Evolutionary conservation across 2,888 invertebrate species (phyloP).

Genomic region (Capitulum mitella): DNA sequence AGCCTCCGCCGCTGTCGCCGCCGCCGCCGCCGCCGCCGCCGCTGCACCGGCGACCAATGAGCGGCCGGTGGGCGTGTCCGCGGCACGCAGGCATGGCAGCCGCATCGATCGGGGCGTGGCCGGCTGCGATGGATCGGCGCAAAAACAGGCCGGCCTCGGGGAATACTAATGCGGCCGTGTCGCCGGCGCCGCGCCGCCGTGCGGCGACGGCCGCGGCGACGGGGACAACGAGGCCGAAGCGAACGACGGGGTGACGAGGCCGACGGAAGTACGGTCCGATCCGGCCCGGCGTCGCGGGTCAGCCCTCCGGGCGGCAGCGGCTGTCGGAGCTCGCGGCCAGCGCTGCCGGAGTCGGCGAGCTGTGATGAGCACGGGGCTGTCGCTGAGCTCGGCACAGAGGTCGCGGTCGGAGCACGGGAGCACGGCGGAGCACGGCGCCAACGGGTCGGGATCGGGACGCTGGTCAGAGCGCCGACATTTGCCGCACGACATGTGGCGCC

Average conservation of each 20-base stretch:
- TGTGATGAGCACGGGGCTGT: no score
- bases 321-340: no score
- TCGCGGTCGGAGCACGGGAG: no score
- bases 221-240: not conserved
- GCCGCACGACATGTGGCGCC: no score
- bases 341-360: no score
- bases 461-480: no score
- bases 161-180: not conserved
- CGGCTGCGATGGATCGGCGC: not conserved
- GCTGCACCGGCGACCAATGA: conserved; percentile 8
- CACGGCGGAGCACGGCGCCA: no score
- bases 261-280: not conserved
- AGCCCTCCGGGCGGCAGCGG: no score
- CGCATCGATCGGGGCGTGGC: conserved; percentile 22
- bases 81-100: conserved; percentile 15
- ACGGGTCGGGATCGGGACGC: no score
- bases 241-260: not conserved
- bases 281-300: no score
- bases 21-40: not conserved
- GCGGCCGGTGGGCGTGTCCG: conserved; percentile 5
- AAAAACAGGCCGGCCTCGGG: not conserved
- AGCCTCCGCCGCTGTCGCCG: no score
- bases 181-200: not conserved
- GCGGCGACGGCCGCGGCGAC: not conserved
- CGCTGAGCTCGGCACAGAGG: no score